Evolutionary conservation across 2,888 invertebrate genomes (phyloP).

Genomic region (Coleophora deauratella): DNA sequence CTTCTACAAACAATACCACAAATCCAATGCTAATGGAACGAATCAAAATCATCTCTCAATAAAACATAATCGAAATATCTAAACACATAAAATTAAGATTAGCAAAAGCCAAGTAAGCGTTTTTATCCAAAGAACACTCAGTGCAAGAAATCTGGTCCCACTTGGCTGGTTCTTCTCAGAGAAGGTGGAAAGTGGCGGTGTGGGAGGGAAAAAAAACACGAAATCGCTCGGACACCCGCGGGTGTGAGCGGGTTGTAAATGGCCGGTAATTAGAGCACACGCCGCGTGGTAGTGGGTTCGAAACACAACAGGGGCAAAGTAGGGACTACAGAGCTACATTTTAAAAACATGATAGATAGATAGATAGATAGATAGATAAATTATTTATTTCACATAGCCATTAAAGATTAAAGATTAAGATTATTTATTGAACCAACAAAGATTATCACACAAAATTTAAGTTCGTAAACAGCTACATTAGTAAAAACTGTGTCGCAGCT

Average conservation of each 20-base stretch:
- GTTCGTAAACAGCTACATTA: too few species aligned
- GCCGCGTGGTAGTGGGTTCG: conserved; percentile 22
- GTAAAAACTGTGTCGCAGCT: too few species aligned
- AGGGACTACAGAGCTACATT: not conserved
- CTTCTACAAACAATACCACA: too few species aligned
- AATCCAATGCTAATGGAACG: too few species aligned
- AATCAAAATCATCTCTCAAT: too few species aligned
- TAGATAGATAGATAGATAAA: too few species aligned
- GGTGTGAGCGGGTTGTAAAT: conserved; percentile 56
- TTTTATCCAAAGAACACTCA: not conserved
- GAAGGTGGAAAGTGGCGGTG: conserved; percentile 34
- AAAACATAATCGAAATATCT: too few species aligned
- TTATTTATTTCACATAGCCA: too few species aligned
- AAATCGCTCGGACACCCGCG: conserved; percentile 53
- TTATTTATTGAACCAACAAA: too few species aligned
- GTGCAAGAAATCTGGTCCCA: not conserved
- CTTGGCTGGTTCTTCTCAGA: conserved; percentile 44
- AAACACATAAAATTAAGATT: too few species aligned
- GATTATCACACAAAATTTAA: too few species aligned
- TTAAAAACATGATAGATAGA: not conserved
- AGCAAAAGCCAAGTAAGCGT: conserved; percentile 5
- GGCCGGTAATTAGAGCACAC: conserved; percentile 62
- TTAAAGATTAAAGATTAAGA: too few species aligned
- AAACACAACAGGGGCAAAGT: conserved; percentile 23
- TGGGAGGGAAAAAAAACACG: conserved; percentile 39